Evolutionary conservation across 1,140 invertebrate species (phyloP), one percentile per base, ranked within the genome.

Genomic region (Camponotus pennsylvanicus): DNA sequence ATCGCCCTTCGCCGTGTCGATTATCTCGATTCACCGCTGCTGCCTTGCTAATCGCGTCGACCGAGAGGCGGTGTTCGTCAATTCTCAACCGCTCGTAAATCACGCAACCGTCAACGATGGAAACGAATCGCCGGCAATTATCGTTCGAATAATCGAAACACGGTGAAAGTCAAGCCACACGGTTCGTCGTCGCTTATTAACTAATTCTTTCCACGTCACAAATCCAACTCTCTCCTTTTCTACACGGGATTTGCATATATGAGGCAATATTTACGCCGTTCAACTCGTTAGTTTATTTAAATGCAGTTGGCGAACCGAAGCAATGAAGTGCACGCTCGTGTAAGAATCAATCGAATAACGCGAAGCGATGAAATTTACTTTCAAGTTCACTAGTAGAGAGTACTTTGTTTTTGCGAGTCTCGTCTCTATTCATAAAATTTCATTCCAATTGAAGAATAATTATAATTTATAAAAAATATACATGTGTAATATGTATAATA

Each of bases 101-200:
- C 55, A 66, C 73, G 85, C n/a, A 76, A 52, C 40, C 55, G 86
- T 52, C 21, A 57, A 71, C 59, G 61, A 82, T 40, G 64, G 34
- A 75, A 83, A 66, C 45, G 78, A 87, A 87, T 69, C 57, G 42
- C 15, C 55, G 77, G 45, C 61, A 52, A 76, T 82, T 80, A 63
- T 70, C 27, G 77, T 73, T 6, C 21, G 18, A 57, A 49, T 52
- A 45, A 71, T 71, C 71, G 79, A 78, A 85, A 77, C 71, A 34
- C 64, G 69, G 32, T 34, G 21, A 15, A n/a, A 6, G 15, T 4
- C 32, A n/a, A 37, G 64, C 3, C 45, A 49, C 37, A 57, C 27
- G 27, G 27, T 27, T 75, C 87, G 15, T 73, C 67, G 57, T 83
- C 79, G 63, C 40, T 32, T 49, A 40, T 63, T 49, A 83, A 73